Conservation (phyloP, 1,140 invertebrate genomes). For the Philotrypesis tridentata region DNA sequence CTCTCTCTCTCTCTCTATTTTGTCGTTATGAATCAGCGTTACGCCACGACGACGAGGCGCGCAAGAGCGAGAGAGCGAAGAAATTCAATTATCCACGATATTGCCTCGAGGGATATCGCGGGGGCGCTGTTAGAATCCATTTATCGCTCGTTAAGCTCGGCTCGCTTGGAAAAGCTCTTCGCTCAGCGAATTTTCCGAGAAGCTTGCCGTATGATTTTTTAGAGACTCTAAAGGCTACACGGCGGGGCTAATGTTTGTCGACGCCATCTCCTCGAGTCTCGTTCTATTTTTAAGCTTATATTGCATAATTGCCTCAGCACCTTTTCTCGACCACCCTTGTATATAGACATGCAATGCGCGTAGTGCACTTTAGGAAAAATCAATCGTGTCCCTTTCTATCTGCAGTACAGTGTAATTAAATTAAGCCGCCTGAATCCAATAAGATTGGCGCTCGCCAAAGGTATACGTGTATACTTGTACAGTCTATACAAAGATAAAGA, state of each 20-base stretch:
- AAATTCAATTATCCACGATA: constrained; percentile 47
- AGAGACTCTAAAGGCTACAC: not conserved
- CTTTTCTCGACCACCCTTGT: too few relatives aligned
- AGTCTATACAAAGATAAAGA: not conserved
- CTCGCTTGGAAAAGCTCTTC: constrained; percentile 11
- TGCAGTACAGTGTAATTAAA: not conserved
- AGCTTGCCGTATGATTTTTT: not conserved
- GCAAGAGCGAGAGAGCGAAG: not conserved
- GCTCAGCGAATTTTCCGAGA: constrained; percentile 10
- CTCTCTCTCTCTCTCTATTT: constrained; percentile 24
- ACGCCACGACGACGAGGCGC: not conserved
- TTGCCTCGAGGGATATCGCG: constrained; percentile 24
- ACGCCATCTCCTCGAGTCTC: not conserved
- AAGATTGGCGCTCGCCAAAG: not conserved
- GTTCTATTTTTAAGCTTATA: too few relatives aligned
- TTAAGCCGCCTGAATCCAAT: not conserved
- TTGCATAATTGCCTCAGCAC: too few relatives aligned
- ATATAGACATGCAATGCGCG: too few relatives aligned
- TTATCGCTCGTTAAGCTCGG: constrained; percentile 48
- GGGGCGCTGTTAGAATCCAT: constrained; percentile 40
- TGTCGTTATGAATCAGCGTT: constrained; percentile 48
- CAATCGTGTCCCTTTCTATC: not conserved
- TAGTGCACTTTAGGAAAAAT: not conserved
- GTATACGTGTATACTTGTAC: too few relatives aligned
- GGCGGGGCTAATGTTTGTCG: not conserved